These are phyloP conservation scores for Pygocentrus nattereri DNA, from an alignment of 2,797 vertebrate genomes.

Conservation along the genomic window DNA sequence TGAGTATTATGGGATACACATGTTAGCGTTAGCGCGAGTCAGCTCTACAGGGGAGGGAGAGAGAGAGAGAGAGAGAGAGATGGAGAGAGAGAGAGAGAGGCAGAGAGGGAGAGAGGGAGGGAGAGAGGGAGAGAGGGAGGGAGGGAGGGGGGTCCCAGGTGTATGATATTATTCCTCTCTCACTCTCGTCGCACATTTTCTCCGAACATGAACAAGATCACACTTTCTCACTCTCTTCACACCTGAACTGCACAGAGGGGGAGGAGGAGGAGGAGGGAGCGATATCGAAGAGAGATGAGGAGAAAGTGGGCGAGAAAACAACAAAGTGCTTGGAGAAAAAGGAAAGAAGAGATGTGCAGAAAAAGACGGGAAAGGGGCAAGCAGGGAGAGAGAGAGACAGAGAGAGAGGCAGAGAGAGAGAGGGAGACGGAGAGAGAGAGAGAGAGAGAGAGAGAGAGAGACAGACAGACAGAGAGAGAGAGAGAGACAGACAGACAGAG, in stretches of 20 bases:
- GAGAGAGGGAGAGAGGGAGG: conserved; percentile 17
- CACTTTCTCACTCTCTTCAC: conserved; percentile 27
- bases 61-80: conserved; percentile 15
- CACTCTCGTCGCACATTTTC: conserved; percentile 27
- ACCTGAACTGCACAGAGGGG: not conserved
- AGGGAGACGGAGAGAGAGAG: not conserved
- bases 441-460: too few relatives aligned
- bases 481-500: not conserved
- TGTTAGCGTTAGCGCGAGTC: not conserved
- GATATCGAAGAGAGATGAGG: not conserved
- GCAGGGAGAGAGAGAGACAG: not conserved
- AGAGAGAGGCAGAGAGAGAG: not conserved
- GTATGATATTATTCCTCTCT: conserved; percentile 35
- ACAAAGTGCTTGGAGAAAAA: not conserved
- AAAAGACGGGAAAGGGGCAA: not conserved
- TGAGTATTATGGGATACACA: not conserved
- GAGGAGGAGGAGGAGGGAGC: not conserved
- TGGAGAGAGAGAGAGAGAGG: conserved; percentile 11
- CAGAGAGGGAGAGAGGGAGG: conserved; percentile 30
- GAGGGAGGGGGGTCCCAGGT: conserved; percentile 27
- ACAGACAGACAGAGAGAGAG: too few relatives aligned
- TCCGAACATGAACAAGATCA: conserved; percentile 2
- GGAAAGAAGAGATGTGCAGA: not conserved
- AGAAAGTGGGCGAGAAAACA: conserved; percentile 12
- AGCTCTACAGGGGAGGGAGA: not conserved